phyloP scores from a whole-genome alignment of 2,113 vertebrate genomes.

The Perognathus longimembris region DNA sequence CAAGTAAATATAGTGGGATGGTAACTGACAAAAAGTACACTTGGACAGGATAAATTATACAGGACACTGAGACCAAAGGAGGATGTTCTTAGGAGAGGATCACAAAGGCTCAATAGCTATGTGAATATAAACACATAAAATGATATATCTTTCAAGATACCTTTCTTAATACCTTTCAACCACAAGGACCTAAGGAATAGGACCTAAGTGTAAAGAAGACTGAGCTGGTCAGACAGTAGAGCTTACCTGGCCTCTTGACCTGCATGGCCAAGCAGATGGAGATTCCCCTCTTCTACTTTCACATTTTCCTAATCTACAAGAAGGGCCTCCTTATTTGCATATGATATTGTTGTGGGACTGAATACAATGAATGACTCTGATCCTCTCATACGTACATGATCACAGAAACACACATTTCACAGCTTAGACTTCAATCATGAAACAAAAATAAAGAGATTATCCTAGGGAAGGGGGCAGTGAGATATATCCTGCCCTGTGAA shows the following conservation, averaged over 20 bases:
- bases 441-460: neutral
- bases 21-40: too few relatives aligned
- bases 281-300: neutral
- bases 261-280: neutral
- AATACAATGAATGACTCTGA: neutral
- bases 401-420: fast-evolving
- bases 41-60: too few relatives aligned
- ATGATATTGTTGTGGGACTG: neutral
- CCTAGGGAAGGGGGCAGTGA: neutral
- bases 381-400: neutral
- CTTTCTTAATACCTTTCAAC: neutral
- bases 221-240: neutral
- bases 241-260: fast-evolving
- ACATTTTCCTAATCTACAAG: neutral
- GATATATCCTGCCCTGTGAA: too few relatives aligned
- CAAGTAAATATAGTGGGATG: too few relatives aligned
- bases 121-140: neutral
- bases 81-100: too few relatives aligned
- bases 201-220: neutral
- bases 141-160: too few relatives aligned
- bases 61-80: too few relatives aligned
- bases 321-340: neutral
- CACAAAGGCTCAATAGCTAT: too few relatives aligned
- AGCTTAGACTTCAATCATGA: neutral
- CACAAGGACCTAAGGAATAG: neutral